Percentiles rank a stretch among this genome's conserved stretches.
Conservation (phyloP, 2,888 invertebrate genomes). For the Ennomos erosarius region DNA sequence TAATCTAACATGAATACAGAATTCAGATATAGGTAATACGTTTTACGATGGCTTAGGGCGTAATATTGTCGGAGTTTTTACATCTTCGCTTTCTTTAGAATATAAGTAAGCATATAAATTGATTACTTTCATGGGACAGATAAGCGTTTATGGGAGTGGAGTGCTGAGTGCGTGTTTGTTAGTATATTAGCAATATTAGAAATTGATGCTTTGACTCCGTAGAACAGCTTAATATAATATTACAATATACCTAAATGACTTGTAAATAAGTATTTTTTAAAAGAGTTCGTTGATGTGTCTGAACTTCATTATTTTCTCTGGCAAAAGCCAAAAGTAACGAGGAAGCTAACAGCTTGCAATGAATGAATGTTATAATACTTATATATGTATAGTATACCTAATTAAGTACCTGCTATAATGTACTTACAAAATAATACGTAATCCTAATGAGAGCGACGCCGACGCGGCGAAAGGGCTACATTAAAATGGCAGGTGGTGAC, state of each 20-base stretch:
- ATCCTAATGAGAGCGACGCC: constrained; percentile 36
- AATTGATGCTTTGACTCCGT: constrained; percentile 32
- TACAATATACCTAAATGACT: no score
- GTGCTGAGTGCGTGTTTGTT: constrained; percentile 41
- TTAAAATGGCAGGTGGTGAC: constrained; percentile 47
- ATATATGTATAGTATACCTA: no score
- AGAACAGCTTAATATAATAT: no score
- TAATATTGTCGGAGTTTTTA: constrained; percentile 57
- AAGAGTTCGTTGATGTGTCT: constrained; percentile 29
- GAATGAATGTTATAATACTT: background rate
- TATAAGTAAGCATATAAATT: constrained; percentile 47
- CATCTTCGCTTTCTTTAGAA: constrained; percentile 46
- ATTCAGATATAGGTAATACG: constrained; percentile 64
- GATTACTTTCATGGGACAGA: constrained; percentile 45
- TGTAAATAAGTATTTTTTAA: no score
- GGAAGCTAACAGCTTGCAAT: constrained; percentile 51
- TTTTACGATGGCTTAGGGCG: constrained; percentile 55
- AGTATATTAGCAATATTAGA: constrained; percentile 36
- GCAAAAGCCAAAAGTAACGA: constrained; percentile 53
- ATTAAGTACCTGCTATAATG: no score
- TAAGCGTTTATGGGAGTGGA: constrained; percentile 44
- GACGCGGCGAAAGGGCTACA: constrained; percentile 43
- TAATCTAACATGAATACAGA: constrained; percentile 73
- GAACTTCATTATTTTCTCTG: constrained; percentile 54
- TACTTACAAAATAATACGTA: constrained; percentile 41